Base-by-base conservation (phyloP, 2,888 invertebrate genomes). In the Gerris lacustris region DNA sequence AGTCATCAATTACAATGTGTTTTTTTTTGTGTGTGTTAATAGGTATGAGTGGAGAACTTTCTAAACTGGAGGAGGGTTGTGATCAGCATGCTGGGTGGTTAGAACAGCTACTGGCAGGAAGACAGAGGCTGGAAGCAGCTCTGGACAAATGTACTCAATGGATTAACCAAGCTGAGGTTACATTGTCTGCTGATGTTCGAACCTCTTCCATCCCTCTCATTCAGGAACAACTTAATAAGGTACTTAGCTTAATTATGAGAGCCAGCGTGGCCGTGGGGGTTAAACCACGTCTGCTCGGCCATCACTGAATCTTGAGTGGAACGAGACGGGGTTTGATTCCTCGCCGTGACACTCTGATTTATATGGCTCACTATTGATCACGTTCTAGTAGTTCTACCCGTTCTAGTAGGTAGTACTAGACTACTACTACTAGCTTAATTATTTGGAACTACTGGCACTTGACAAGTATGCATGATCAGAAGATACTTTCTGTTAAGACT, bases 121-220 rank as follows among this genome's bases (percentile, higher is more conserved):
- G 95, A 73, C 90, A 87, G 77, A 86, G 89, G 67, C 92, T 94
- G 76, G 96, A 96, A 81, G 85, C 85, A 66, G 89, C 91, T 73
- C 84, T 92, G 67, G 89, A 90, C 71, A 88, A 88, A 77, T 89
- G 92, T 78, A 88, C 90, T 74, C 87, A 90, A 76, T 96, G 96
- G 96, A 83, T 95, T 63, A 90, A 92, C 76, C 92, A 96, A 81
- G 92, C 92, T 45, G 94, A 95, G 80, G 90, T 92, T 0, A 90
- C 91, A 5, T 89, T 91, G 1, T 88, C 90, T 9, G 87, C 89
- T 47, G 93, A 94, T 77, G 82, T 94, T 5, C 86, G 92, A 66
- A 87, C 90, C 31, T 88, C 91, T 0, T 92, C 88, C 77, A 83
- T 93, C 31, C 91, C 92, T 76, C 86, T 93, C 0, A 81, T 96